Evolutionary conservation across 2,113 vertebrate species (phyloP).

Genomic region (Athene cunicularia): DNA sequence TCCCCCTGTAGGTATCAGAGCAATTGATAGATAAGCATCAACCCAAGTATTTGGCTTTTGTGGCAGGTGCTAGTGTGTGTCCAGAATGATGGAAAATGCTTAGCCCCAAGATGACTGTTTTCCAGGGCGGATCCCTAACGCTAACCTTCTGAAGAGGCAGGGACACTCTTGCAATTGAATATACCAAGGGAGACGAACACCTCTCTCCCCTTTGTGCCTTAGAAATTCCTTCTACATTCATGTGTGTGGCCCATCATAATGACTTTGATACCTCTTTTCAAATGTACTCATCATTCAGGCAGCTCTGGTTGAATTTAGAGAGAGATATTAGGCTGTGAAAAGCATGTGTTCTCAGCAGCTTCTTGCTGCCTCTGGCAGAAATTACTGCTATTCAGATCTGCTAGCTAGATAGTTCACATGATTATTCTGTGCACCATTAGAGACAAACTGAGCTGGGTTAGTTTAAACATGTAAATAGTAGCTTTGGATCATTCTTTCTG

Average conservation of each 20-base stretch:
- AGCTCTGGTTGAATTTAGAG: constrained; percentile 3
- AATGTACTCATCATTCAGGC: neutral
- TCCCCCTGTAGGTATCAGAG: neutral
- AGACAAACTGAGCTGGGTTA: neutral
- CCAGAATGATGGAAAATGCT: neutral
- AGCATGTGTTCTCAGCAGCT: neutral
- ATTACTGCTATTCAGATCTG: constrained; percentile 1
- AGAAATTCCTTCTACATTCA: neutral
- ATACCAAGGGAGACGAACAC: neutral
- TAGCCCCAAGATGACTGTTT: neutral
- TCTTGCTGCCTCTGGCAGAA: constrained; percentile 29
- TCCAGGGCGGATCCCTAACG: neutral
- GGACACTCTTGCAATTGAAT: neutral
- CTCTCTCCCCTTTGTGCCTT: neutral
- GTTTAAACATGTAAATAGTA: neutral
- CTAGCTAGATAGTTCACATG: neutral
- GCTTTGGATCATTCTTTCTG: neutral
- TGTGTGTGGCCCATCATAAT: neutral
- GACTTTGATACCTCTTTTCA: constrained; percentile 5
- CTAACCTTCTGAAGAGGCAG: neutral
- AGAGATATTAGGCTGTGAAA: neutral
- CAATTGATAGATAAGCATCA: neutral
- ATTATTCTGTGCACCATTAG: neutral
- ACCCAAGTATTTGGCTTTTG: neutral
- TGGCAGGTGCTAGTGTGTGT: neutral